Base-by-base conservation (phyloP, 1,140 invertebrate species). In the Marisa cornuarietis region DNA sequence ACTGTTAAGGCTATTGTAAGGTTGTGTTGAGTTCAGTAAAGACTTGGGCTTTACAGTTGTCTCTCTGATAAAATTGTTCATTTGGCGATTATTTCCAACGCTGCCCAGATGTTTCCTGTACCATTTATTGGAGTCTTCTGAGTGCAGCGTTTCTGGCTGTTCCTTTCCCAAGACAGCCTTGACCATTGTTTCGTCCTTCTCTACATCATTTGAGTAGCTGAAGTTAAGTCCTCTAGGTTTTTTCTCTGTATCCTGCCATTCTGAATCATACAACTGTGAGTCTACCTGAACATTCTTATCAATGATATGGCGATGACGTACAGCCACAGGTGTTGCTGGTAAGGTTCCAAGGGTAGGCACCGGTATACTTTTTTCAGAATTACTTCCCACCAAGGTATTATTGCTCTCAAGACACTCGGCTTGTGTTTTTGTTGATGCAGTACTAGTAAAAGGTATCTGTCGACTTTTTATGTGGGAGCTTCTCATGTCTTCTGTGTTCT, bases 31-130 rank as follows among this genome's bases (percentile, higher is more conserved):
- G 63, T 83, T 79, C 11, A 86, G 77, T 7, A 86, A 79, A 58
- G 82, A 83, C 61, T 84, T 85, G 0, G 85, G 85, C 54, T 85
- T 85, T 52, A 83, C 80, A 7, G 82, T 79, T 8, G 79, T 72
- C 20, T 84, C 82, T 76, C 66, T 80, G 58, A 86, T 81, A 61
- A 83, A 86, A 42, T 77, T 83, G 51, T 82, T 82, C 54, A 83
- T 75, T 76, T 82, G 82, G 10, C 83, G 65, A 73, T 82, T 83
- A 76, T 85, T 85, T 61, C 82, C 85, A 51, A 65, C 75, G 71
- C 83, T 80, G n/a, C 75, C 73, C 24, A 86, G 76, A 62, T 81
- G 76, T 49, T 79, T 74, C 11, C 79, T 78, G 63, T 83, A 86
- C 20, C 74, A 31, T 65, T 79, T 20, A 7, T 49, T 26, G 14